Base-by-base conservation (phyloP, 2,888 invertebrate genomes). In the Rugalucina vietnamica region DNA sequence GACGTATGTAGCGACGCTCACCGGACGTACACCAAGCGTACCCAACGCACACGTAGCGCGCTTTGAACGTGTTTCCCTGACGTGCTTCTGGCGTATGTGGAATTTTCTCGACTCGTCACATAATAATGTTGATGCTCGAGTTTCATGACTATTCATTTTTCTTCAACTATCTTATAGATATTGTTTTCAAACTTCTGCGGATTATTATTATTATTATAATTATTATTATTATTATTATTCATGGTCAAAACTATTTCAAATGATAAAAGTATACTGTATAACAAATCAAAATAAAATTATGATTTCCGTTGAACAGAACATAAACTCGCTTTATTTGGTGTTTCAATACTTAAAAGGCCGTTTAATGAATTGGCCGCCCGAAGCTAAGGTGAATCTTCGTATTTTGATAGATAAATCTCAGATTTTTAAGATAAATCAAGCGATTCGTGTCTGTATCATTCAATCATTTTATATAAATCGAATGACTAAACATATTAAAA, bases 401-500 rank as follows among this genome's bases (percentile, higher is more conserved):
- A 49, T 72, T 49, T 72, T 49, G 72, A 72, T 72, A 43, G 72
- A 39, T 72, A 43, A 72, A 18, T n/a, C 72, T 69, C 5, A 27
- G 10, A 27, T 24, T 72, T 72, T 72, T 72, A 29, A 72, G 43
- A 49, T 39, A 72, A 72, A 72, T 72, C 72, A 43, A 72, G 43
- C 72, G 43, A 72, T 72, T 1, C 29, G 72, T 29, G 43, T 39
- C 34, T 29, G 12, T 72, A 72, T 72, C 72, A 29, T 29, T 29
- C 27, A 29, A 49, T 72, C 65, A 34, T 65, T 65, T 65, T 65
- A 65, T 32, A 65, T 34, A 69, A 72, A 72, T 43, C 72, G 43
- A 43, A 43, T 49, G 72, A 49, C 72, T 72, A 72, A 72, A 72
- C 72, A 72, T 43, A 72, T 72, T 72, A 72, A 43, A 72, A 72